phyloP scores from a whole-genome alignment of 2,797 vertebrate species.

The Pachyuromys duprasi region DNA sequence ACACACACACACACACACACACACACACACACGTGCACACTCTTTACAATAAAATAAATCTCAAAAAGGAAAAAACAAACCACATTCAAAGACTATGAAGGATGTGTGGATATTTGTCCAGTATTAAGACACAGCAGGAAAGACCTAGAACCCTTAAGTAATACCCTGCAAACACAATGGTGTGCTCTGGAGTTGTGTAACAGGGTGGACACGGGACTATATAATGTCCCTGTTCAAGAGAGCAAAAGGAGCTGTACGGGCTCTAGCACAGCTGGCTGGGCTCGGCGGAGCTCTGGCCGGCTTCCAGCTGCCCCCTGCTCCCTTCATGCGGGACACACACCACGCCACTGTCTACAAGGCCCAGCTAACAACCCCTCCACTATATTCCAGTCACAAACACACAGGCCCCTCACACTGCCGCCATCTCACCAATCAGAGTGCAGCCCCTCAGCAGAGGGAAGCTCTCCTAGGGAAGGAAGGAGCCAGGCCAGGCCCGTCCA shows the following conservation, averaged over 20 bases:
- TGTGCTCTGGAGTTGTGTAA: constrained; percentile 37
- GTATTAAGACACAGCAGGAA: background rate
- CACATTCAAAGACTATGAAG: background rate
- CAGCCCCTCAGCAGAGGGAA: background rate
- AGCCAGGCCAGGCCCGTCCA: background rate
- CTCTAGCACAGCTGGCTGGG: constrained; percentile 52
- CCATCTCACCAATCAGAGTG: background rate
- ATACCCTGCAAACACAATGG: constrained; percentile 32
- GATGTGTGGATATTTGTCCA: background rate
- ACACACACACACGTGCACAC: background rate
- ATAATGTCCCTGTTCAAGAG: constrained; percentile 54
- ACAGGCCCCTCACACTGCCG: background rate
- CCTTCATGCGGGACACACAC: constrained; percentile 41
- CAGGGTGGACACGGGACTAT: background rate
- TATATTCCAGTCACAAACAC: constrained; percentile 17
- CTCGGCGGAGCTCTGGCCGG: background rate
- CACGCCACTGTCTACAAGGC: constrained; percentile 24
- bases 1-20: background rate
- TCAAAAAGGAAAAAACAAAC: background rate
- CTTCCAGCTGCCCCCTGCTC: constrained; percentile 29
- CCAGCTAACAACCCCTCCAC: background rate
- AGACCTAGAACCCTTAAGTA: background rate
- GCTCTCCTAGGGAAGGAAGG: background rate
- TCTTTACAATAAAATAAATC: background rate
- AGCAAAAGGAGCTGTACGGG: constrained; percentile 46